Base-by-base conservation (phyloP, 2,888 invertebrate species). In the Odontocolon sp. region DNA sequence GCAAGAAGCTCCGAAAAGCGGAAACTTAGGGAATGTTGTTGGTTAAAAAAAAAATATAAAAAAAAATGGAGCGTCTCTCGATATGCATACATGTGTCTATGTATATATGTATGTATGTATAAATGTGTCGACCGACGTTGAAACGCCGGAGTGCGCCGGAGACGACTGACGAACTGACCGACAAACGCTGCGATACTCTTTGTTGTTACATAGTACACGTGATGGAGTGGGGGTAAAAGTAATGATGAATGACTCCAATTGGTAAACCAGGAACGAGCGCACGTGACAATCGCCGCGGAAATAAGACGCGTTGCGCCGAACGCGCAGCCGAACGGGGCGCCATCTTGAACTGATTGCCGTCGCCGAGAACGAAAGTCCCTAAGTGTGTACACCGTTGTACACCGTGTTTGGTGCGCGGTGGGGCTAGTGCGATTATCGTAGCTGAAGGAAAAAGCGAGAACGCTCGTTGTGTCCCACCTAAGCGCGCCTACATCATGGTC, bases 401-500 rank as follows among this genome's bases (percentile, higher is more conserved):
- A 11, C 11, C 40, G 42, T 42, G 42, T 18, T 16, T 18, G 16
- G 2, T 2, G 5, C 23, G 36, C 21, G 21, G 11, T n/a, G n/a
- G 38, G 26, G 6, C 42, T 42, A 42, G 59, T 59, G 56, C 18
- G 50, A 50, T 50, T 23, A 59, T 42, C 59, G 42, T 4, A 28
- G 28, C 14, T 8, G 28, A 47, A 26, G 5, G 42, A 45, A 61
- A 45, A 45, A 61, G 21, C 45, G 45, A 61, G 57, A 57, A 61
- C n/a, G 61, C 8, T 18, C 31, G 26, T 26, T 28, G 52, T 56
- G 67, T 56, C 26, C 23, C 31, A 57, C 68, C 57, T 69, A 54
- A 64, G 45, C 38, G 59, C 42, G 42, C 42, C 54, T 63, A 64
- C 63, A 77, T 72, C 61, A 63, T 68, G 71, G 68, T 67, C 33